A percentile compares a stretch with the other conserved stretches of the same genome.
Conservation (phyloP, 2,888 invertebrate species). For the Alentia gelatinosa region DNA sequence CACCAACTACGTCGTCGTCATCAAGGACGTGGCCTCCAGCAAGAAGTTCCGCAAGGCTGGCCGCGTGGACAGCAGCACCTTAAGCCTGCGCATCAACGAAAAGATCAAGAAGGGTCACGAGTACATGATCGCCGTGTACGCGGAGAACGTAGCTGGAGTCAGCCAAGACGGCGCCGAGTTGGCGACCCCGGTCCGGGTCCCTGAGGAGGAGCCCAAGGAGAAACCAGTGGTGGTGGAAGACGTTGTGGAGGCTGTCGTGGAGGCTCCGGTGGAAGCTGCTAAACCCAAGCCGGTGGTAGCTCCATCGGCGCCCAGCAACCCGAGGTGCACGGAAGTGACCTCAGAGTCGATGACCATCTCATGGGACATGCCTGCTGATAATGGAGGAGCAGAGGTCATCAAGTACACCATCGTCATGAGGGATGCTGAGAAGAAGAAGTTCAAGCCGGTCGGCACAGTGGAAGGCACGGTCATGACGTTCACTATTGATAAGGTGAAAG, state of each 20-base stretch:
- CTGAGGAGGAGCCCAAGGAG: neutral
- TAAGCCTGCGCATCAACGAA: slow-evolving; percentile 48
- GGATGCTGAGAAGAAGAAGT: slow-evolving; percentile 63
- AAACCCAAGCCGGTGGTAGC: neutral
- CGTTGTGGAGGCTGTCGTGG: neutral
- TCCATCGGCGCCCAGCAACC: slow-evolving; percentile 60
- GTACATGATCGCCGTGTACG: slow-evolving; percentile 62
- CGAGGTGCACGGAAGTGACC: slow-evolving; percentile 64
- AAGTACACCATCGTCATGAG: slow-evolving; percentile 77
- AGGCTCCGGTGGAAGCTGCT: neutral
- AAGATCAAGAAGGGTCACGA: slow-evolving; percentile 53
- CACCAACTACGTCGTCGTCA: slow-evolving; percentile 63
- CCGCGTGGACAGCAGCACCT: slow-evolving; percentile 34
- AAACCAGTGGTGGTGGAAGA: neutral
- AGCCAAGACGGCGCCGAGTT: slow-evolving; percentile 60
- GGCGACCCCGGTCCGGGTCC: slow-evolving; percentile 16
- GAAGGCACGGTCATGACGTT: neutral
- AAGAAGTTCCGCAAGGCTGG: slow-evolving; percentile 65
- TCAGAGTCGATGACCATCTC: slow-evolving; percentile 87
- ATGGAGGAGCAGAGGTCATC: slow-evolving; percentile 84
- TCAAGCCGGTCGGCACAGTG: slow-evolving; percentile 57
- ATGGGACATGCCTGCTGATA: slow-evolving; percentile 88
- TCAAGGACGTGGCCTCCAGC: slow-evolving; percentile 57
- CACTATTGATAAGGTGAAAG: slow-evolving; percentile 37
- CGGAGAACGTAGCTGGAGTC: slow-evolving; percentile 63